Conservation (phyloP, 2,797 vertebrate species). For the Onychomys torridus region DNA sequence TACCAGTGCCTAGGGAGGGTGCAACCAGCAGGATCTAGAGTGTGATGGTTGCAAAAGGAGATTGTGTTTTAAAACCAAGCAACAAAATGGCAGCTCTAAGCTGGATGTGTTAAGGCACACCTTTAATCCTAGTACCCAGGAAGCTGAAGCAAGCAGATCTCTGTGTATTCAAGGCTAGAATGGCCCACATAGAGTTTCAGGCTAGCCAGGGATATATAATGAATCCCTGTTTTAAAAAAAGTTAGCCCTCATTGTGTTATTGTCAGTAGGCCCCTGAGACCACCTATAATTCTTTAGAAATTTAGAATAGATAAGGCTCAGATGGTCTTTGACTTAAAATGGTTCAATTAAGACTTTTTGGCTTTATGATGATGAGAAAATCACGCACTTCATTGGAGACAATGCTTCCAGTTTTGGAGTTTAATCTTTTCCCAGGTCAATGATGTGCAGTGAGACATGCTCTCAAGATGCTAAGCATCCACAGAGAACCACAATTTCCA, state of each 20-base stretch:
- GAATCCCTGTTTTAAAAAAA: neutral
- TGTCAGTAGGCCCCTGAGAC: neutral
- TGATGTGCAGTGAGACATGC: neutral
- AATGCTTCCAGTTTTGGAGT: neutral
- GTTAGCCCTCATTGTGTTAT: neutral
- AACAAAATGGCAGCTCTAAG: too few relatives aligned
- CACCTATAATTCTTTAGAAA: neutral
- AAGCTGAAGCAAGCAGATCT: too few relatives aligned
- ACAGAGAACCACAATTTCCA: neutral
- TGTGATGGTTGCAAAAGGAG: neutral
- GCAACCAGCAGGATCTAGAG: neutral
- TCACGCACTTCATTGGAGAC: neutral
- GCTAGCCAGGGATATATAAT: neutral
- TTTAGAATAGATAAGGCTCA: slow-evolving; percentile 24
- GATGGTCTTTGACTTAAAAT: neutral
- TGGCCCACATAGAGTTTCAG: neutral
- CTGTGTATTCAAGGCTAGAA: too few relatives aligned
- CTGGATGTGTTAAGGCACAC: too few relatives aligned
- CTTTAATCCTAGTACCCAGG: too few relatives aligned
- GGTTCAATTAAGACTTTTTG: neutral
- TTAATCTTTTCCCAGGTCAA: neutral
- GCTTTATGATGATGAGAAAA: neutral
- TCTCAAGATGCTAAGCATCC: neutral
- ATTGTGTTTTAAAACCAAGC: neutral
- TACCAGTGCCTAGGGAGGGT: neutral